These are phyloP conservation scores for Odobenus rosmarus DNA, from an alignment of 2,113 vertebrate genomes.

Conservation along the genomic window DNA sequence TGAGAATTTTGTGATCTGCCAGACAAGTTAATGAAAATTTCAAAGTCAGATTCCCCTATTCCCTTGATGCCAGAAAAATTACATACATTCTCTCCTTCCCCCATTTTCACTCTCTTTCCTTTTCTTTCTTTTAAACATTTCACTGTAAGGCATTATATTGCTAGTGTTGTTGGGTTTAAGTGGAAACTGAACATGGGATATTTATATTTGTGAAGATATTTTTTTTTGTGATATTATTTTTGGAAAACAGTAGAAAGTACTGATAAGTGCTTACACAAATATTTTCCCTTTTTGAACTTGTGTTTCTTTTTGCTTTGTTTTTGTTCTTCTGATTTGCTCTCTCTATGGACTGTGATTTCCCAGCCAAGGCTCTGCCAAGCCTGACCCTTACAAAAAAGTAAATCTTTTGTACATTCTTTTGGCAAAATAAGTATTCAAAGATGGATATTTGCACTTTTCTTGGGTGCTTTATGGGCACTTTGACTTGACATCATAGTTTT, in stretches of 20 bases:
- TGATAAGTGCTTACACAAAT: not conserved
- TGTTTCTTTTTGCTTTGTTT: not conserved
- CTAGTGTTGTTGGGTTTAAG: not conserved
- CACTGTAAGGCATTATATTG: not conserved
- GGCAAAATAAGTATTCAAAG: constrained; percentile 27
- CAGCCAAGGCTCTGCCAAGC: not conserved
- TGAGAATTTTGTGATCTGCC: not conserved
- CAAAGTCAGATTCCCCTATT: not conserved
- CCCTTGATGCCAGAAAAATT: constrained; percentile 18
- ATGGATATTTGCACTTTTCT: not conserved
- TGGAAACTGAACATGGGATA: not conserved
- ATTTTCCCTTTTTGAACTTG: not conserved
- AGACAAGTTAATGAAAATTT: not conserved
- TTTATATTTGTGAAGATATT: constrained; percentile 46
- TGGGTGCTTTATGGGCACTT: constrained; percentile 38
- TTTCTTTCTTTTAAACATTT: not conserved
- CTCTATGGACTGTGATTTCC: not conserved
- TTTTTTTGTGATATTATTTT: not conserved
- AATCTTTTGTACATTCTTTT: not conserved
- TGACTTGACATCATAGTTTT: constrained; percentile 52
- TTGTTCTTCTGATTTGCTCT: not conserved
- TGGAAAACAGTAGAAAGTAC: constrained; percentile 2
- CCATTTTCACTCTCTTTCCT: not conserved
- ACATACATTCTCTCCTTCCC: not conserved
- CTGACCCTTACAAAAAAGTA: not conserved